Percentiles rank a stretch among this genome's conserved stretches.
Evolutionary conservation across 2,113 vertebrate species (phyloP).

Genomic region (Synchiropus splendidus): DNA sequence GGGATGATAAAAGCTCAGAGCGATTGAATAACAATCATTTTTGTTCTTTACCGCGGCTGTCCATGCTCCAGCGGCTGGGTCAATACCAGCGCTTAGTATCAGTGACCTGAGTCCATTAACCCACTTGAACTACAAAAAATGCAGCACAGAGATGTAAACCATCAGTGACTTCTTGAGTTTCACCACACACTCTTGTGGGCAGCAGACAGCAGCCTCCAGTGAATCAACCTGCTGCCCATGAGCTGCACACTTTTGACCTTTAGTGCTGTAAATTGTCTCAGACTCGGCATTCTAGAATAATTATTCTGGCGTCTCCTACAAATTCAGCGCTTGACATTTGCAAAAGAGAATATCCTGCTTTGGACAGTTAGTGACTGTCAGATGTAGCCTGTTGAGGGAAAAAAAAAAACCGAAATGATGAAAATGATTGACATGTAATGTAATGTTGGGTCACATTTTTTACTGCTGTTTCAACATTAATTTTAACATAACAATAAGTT

Average conservation of each 20-base stretch:
- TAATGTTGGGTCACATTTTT: no score
- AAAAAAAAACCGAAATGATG: no score
- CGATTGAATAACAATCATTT: constrained; percentile 32
- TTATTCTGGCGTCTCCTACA: no score
- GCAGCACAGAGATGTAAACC: constrained; percentile 11
- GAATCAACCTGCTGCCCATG: constrained; percentile 2
- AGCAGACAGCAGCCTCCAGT: constrained; percentile 10
- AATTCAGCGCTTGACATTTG: no score
- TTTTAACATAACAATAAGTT: no score
- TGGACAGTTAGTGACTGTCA: no score
- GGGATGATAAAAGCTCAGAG: constrained; percentile 4
- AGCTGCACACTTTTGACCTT: neutral
- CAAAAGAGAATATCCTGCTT: no score
- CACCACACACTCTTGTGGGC: constrained; percentile 13
- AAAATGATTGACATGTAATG: no score
- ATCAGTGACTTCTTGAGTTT: constrained; percentile 22
- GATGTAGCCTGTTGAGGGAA: no score
- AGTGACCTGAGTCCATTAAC: constrained; percentile 29
- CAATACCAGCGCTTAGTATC: constrained; percentile 34
- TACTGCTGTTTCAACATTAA: no score
- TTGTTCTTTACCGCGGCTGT: constrained; percentile 20
- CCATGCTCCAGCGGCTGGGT: constrained; percentile 11
- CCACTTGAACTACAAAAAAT: neutral
- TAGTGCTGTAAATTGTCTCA: no score
- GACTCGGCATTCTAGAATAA: no score